Evolutionary conservation across 2,888 invertebrate genomes (phyloP).

Genomic region (Nesidiocoris tenuis): DNA sequence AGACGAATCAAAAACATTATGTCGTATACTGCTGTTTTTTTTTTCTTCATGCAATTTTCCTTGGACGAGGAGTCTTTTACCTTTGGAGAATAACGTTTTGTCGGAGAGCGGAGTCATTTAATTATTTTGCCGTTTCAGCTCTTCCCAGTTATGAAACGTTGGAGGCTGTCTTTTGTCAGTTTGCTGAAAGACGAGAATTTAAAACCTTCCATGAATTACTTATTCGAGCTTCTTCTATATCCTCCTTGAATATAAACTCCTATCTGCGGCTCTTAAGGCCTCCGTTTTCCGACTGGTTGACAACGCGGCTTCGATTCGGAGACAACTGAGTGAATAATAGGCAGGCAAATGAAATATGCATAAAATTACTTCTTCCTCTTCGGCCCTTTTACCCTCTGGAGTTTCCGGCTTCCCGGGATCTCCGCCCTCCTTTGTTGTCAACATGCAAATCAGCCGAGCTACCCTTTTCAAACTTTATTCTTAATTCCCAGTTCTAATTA

Average conservation of each 20-base stretch:
- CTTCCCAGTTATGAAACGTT: too few species aligned
- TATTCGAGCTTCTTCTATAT: constrained; percentile 4
- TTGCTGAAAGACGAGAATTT: too few species aligned
- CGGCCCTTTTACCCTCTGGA: neutral
- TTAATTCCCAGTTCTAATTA: constrained; percentile 43
- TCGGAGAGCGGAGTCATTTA: too few species aligned
- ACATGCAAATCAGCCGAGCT: constrained; percentile 38
- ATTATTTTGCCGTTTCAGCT: too few species aligned
- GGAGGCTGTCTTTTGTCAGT: too few species aligned
- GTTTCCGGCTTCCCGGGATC: neutral
- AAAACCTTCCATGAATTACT: constrained; percentile 16
- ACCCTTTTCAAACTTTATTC: constrained; percentile 42
- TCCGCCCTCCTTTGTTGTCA: constrained; percentile 35
- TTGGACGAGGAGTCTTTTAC: too few species aligned
- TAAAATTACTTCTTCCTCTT: constrained; percentile 32
- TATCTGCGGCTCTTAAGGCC: constrained; percentile 5
- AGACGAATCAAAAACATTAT: too few species aligned
- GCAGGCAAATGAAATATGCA: constrained; percentile 40
- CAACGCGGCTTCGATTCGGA: constrained; percentile 18
- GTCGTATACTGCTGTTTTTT: too few species aligned
- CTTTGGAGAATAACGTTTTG: too few species aligned
- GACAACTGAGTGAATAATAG: constrained; percentile 41
- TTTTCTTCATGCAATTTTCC: too few species aligned
- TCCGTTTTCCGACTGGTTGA: neutral
- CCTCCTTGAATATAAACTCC: constrained; percentile 1